phyloP scores from a whole-genome alignment of 2,797 vertebrate genomes.

The Triplophysa yarkandensis region DNA sequence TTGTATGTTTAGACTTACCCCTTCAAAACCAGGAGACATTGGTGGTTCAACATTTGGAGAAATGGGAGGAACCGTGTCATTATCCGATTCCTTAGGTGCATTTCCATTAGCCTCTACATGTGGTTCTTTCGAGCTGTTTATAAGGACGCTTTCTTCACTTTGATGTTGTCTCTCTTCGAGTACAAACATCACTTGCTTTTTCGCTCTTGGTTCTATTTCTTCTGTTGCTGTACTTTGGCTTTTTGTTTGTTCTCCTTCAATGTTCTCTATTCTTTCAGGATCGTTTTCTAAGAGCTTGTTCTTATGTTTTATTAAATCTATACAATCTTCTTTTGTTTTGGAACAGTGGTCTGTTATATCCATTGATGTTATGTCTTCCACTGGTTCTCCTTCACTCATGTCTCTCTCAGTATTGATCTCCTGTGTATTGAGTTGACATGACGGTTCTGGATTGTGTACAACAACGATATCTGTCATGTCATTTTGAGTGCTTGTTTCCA shows the following conservation, averaged over 20 bases:
- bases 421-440: conserved; percentile 12
- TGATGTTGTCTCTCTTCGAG: conserved; percentile 12
- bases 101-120: conserved; percentile 39
- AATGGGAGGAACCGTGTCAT: conserved; percentile 3
- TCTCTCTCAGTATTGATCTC: neutral
- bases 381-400: conserved; percentile 4
- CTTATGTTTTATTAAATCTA: neutral
- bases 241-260: neutral
- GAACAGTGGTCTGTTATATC: conserved; percentile 1
- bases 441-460: conserved; percentile 2
- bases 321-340: neutral
- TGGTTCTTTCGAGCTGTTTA: neutral
- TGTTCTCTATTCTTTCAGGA: neutral
- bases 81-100: conserved; percentile 9
- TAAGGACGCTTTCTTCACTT: neutral
- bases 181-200: conserved; percentile 19
- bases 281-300: neutral
- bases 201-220: neutral
- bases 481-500: conserved; percentile 6
- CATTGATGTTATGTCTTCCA: neutral
- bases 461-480: neutral
- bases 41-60: conserved; percentile 20
- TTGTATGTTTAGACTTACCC: conserved; percentile 45
- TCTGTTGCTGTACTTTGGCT: neutral
- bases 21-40: conserved; percentile 32